These are phyloP conservation scores for Hipposideros armiger DNA, from an alignment of 2,113 vertebrate species.

Conservation along the genomic window DNA sequence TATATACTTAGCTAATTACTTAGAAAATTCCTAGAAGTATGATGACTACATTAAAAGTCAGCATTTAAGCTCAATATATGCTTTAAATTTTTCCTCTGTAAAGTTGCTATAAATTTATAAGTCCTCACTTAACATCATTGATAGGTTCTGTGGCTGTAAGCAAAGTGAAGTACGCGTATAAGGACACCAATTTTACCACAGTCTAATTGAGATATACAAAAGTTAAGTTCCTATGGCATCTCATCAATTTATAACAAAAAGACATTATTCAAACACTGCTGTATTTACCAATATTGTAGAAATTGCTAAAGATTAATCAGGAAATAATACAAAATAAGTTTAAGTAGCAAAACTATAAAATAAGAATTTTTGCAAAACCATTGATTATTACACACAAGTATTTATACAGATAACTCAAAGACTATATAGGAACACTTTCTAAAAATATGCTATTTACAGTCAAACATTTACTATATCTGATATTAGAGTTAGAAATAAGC, in stretches of 20 bases:
- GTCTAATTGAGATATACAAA: neutral
- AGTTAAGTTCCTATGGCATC: neutral
- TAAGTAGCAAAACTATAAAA: conserved; percentile 42
- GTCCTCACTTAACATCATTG: neutral
- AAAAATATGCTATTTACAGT: conserved; percentile 21
- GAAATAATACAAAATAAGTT: conserved; percentile 15
- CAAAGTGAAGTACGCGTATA: neutral
- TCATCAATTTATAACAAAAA: neutral
- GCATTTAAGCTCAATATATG: neutral
- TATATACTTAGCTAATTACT: neutral
- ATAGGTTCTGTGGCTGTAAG: neutral
- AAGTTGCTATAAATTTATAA: neutral
- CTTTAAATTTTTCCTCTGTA: conserved; percentile 10
- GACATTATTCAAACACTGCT: neutral
- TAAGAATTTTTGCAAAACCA: neutral
- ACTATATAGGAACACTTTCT: neutral
- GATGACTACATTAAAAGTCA: conserved; percentile 23
- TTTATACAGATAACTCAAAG: conserved; percentile 37
- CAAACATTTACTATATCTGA: conserved; percentile 2
- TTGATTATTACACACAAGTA: neutral
- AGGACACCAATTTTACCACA: neutral
- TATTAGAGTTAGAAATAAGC: neutral
- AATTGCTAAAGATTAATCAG: neutral
- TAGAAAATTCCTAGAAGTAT: conserved; percentile 30
- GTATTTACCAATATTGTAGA: neutral